Evolutionary conservation across 2,888 invertebrate species (phyloP).

Genomic region (Cephalotes varians): DNA sequence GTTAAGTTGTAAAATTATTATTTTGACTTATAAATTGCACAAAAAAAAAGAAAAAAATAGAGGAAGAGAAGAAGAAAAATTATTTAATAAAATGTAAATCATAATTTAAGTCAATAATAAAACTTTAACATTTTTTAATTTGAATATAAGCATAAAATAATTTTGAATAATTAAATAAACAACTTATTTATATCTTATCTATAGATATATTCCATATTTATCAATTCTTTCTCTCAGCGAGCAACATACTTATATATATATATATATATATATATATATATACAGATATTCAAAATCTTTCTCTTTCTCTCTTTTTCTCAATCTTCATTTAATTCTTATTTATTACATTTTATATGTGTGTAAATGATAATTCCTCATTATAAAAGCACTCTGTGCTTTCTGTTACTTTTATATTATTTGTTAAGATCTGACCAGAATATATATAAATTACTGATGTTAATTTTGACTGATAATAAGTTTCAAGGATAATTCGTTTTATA

Average conservation of each 20-base stretch:
- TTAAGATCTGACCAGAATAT: not conserved
- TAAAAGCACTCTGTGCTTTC: not conserved
- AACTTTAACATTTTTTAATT: not conserved
- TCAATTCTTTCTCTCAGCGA: not conserved
- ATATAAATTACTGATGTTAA: conserved; percentile 4
- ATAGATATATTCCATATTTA: not conserved
- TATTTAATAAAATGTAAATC: not conserved
- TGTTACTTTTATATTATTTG: conserved; percentile 7
- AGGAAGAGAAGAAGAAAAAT: not conserved
- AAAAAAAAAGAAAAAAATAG: not conserved
- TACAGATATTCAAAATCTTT: not conserved
- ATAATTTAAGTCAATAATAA: not conserved
- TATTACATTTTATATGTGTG: not conserved
- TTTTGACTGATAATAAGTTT: not conserved
- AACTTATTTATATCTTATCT: not conserved
- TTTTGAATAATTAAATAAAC: not conserved
- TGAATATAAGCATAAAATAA: not conserved
- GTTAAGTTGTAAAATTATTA: not conserved
- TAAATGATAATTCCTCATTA: conserved; percentile 1
- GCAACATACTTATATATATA: not conserved
- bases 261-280: too few relatives aligned
- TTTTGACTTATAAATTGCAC: not conserved
- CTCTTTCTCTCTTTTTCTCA: not conserved
- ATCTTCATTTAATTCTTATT: not conserved
- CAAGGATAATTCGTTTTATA: not conserved